A percentile compares a stretch with the other conserved stretches of the same genome.
Evolutionary conservation across 2,888 invertebrate species (phyloP).

Genomic region (Sepiola atlantica): DNA sequence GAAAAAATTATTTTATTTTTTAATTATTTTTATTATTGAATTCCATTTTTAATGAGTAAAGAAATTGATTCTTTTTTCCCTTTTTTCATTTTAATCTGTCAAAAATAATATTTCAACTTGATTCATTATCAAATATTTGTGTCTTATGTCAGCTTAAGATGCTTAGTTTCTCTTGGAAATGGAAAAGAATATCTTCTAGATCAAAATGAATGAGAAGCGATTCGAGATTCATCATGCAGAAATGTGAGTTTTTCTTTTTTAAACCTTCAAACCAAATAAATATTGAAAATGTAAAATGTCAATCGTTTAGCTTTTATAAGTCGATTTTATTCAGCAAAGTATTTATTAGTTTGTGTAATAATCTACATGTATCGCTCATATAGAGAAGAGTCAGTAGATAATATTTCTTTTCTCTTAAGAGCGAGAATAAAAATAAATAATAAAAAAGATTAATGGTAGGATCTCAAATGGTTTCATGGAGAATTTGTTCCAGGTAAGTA

Average conservation of each 20-base stretch:
- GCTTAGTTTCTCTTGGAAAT: background rate
- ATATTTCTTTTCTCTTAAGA: background rate
- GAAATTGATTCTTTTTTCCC: background rate
- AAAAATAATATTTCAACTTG: background rate
- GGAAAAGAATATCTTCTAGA: background rate
- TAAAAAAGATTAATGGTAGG: too few species aligned
- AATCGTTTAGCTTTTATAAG: background rate
- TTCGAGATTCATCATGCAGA: background rate
- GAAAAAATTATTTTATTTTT: background rate
- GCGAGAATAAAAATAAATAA: background rate
- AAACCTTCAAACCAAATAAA: background rate
- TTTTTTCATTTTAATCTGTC: background rate
- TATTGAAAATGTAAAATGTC: background rate
- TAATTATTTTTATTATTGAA: background rate
- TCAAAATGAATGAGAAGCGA: background rate
- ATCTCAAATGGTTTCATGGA: too few species aligned
- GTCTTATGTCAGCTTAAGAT: background rate
- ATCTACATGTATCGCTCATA: background rate
- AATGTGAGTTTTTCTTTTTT: background rate
- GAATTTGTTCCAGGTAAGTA: too few species aligned
- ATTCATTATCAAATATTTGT: background rate
- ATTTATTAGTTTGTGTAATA: background rate
- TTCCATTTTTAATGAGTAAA: background rate
- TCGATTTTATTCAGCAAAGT: background rate
- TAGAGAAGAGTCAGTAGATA: background rate